Base-by-base conservation (phyloP, 2,113 vertebrate genomes). In the Planiliza haematocheilus region DNA sequence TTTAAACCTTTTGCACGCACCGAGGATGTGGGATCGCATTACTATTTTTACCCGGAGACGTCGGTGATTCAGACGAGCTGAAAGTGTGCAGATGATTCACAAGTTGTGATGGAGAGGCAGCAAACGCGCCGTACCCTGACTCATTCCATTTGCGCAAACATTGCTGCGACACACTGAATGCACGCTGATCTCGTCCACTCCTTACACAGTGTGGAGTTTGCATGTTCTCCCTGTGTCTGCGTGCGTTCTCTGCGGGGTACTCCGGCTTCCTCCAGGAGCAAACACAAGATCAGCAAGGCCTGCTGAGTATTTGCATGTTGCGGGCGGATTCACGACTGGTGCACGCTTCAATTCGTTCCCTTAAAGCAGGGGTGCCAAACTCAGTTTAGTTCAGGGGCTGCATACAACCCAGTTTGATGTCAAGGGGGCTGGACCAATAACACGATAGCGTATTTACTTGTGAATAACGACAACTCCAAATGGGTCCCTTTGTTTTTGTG, bases 71-170 rank as follows among this genome's bases (percentile, higher is more conserved):
- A 79, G 51, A 71, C 12, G 0, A 8, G 38, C 37, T 30, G 18
- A 12, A 57, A 60, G 39, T 60, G 59, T 66, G 55, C 41, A 57
- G 50, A 78, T 83, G 70, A 88, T 73, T 86, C 74, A 81, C 50
- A 39, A 20, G 18, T 65, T 51, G 6, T 61, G 13, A 81, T 74
- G 18, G 12, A 34, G 30, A 41, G 34, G 41, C 58, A 77, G 46
- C 61, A 63, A 52, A 80, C 69, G 41, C 4, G 45, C 51, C 51
- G 30, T 45, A 48, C 36, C 56, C 45, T 68, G 81, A 86, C 13
- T 81, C 73, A 84, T 59, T 74, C 14, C 8, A 48, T 74, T 79
- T 69, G 41, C 1, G 9, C 50, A 75, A 63, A 78, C 50, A 37
- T 46, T 59, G 48, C 0, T 62, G 4, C 4, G 41, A n/a, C 18